These are phyloP conservation scores for Cygnus atratus DNA, from an alignment of 2,113 vertebrate genomes.

Conservation along the genomic window DNA sequence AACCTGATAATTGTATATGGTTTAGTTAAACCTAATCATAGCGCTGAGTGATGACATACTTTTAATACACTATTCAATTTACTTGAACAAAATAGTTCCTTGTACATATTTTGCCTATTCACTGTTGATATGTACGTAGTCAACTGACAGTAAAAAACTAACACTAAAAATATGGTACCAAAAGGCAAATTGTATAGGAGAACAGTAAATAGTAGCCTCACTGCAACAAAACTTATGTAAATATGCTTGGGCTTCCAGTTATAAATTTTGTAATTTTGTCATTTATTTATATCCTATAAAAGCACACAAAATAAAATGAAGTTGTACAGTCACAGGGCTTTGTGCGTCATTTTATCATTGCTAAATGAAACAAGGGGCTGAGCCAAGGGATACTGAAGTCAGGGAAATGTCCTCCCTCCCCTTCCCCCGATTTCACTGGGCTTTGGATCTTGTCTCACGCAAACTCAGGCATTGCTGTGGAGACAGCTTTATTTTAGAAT, in stretches of 20 bases:
- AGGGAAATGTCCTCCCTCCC: neutral
- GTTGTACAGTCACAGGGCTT: slow-evolving; percentile 85
- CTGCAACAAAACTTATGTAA: slow-evolving; percentile 90
- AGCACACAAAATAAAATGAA: slow-evolving; percentile 98
- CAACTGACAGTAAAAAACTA: slow-evolving; percentile 77
- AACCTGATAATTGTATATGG: slow-evolving; percentile 85
- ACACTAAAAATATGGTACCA: slow-evolving; percentile 89
- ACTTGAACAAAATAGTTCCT: slow-evolving; percentile 88
- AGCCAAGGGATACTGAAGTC: neutral
- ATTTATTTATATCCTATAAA: slow-evolving; percentile 99
- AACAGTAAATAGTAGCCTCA: slow-evolving; percentile 84
- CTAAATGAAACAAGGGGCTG: neutral
- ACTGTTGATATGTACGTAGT: slow-evolving; percentile 97
- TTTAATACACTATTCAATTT: slow-evolving; percentile 95
- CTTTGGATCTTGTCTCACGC: neutral
- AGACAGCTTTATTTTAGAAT: neutral
- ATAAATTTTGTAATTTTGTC: slow-evolving; percentile 97
- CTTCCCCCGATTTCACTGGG: neutral
- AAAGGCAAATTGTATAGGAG: slow-evolving; percentile 84
- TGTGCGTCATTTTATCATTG: slow-evolving; percentile 48
- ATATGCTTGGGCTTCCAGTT: slow-evolving; percentile 99
- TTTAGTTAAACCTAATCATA: slow-evolving; percentile 87
- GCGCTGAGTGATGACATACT: slow-evolving; percentile 88
- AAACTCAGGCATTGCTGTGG: neutral
- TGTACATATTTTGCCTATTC: slow-evolving; percentile 98